A percentile compares a stretch with the other conserved stretches of the same genome.
Conservation (phyloP, 1,140 invertebrate genomes). For the Scaptomyza hsui region DNA sequence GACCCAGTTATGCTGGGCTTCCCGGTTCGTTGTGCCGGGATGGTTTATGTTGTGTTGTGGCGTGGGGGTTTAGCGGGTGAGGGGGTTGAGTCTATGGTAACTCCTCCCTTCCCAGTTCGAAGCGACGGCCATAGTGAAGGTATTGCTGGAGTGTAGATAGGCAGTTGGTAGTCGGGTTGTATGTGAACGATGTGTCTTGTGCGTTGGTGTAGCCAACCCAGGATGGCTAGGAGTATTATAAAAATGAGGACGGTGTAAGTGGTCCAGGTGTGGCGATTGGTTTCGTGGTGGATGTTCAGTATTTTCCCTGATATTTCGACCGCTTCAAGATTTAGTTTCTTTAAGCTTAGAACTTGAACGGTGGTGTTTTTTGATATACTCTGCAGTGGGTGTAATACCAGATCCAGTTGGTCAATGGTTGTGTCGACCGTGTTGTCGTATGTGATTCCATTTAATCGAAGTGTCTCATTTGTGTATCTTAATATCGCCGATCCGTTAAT, state of each 20-base stretch:
- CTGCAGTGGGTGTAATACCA: not conserved
- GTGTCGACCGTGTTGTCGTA: not conserved
- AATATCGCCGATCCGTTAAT: not conserved
- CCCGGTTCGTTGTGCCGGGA: too few species aligned
- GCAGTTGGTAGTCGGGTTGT: not conserved
- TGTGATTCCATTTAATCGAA: not conserved
- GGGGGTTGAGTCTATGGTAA: too few species aligned
- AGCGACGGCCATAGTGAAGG: too few species aligned
- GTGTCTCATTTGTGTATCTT: not conserved
- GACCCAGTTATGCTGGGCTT: too few species aligned
- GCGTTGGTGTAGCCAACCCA: too few species aligned
- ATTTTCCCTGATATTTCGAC: not conserved
- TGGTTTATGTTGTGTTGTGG: too few species aligned
- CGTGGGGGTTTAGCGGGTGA: too few species aligned
- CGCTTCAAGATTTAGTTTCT: not conserved
- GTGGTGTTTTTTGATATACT: not conserved
- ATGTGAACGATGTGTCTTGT: not conserved
- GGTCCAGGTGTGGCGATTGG: not conserved
- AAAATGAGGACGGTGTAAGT: not conserved
- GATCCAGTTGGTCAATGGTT: not conserved
- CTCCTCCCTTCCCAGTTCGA: too few species aligned
- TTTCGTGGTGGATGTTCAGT: not conserved
- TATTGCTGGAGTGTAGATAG: too few species aligned
- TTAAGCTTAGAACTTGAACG: not conserved
- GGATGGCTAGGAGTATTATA: not conserved